A percentile compares a stretch with the other conserved stretches of the same genome.
phyloP scores from a whole-genome alignment of 2,113 vertebrate species.

The Monopterus albus region DNA sequence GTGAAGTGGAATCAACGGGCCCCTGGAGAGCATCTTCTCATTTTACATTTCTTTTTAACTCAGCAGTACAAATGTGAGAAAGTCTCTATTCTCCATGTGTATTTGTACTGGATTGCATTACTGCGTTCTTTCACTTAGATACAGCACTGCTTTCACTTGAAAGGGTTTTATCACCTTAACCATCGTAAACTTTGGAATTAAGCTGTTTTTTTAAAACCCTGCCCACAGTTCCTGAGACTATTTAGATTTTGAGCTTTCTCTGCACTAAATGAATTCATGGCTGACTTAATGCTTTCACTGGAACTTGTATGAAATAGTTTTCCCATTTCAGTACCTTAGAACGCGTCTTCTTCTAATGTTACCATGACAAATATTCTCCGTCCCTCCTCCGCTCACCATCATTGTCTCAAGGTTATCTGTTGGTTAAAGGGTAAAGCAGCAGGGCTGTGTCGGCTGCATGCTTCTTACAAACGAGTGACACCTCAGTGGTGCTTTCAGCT shows the following conservation, averaged over 20 bases:
- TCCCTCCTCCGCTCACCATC: not conserved
- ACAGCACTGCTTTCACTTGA: not conserved
- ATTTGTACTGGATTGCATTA: slow-evolving; percentile 5
- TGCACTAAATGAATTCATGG: slow-evolving; percentile 14
- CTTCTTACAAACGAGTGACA: slow-evolving; percentile 40
- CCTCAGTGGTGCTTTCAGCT: slow-evolving; percentile 27
- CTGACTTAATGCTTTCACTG: slow-evolving; percentile 16
- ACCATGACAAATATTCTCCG: not conserved
- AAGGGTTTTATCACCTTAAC: not conserved
- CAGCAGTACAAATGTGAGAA: not conserved
- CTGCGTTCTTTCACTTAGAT: not conserved
- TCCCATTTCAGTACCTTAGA: not conserved
- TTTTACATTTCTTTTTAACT: not conserved
- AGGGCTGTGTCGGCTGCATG: slow-evolving; percentile 11
- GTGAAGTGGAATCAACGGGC: too few relatives aligned
- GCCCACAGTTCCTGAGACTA: not conserved
- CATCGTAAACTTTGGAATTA: not conserved
- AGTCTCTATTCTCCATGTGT: not conserved
- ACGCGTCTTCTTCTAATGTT: slow-evolving; percentile 2
- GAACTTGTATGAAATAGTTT: slow-evolving; percentile 15
- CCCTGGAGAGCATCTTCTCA: too few relatives aligned
- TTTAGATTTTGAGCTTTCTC: not conserved
- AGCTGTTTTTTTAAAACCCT: not conserved
- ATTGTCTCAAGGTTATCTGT: slow-evolving; percentile 20
- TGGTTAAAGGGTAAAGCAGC: not conserved